phyloP scores from a whole-genome alignment of 2,888 invertebrate species.

The Noctua janthe region DNA sequence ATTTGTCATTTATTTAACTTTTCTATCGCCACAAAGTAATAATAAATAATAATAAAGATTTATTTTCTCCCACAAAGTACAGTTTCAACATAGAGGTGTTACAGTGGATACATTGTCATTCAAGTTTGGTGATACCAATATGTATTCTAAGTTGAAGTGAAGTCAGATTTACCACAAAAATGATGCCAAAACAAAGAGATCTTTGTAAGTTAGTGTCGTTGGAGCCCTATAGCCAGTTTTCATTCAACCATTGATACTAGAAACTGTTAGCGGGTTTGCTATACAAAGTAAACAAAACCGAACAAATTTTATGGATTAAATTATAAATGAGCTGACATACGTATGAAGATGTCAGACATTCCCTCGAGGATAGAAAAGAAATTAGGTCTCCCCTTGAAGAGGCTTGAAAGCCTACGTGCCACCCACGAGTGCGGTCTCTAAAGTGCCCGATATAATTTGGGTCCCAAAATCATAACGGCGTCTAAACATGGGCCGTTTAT shows the following conservation, averaged over 20 bases:
- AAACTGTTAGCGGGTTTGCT: not conserved
- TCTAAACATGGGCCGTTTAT: not conserved
- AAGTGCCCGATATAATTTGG: constrained; percentile 26
- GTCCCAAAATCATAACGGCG: not conserved
- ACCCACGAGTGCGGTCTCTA: constrained; percentile 19
- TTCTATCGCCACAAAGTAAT: no score
- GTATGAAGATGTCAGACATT: constrained; percentile 19
- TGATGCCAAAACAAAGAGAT: not conserved
- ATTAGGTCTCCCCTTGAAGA: constrained; percentile 37
- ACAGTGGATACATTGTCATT: no score
- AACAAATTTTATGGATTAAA: not conserved
- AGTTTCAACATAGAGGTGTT: no score
- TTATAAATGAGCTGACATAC: not conserved
- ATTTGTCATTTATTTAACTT: no score
- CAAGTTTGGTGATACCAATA: no score
- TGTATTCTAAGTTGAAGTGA: no score
- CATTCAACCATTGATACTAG: not conserved
- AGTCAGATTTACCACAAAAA: no score
- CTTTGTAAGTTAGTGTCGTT: not conserved
- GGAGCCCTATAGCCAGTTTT: not conserved
- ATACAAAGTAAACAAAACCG: not conserved
- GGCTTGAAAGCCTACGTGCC: constrained; percentile 25
- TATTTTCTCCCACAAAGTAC: no score
- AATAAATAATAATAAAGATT: no score
- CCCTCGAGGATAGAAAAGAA: constrained; percentile 25